Evolutionary conservation across 2,888 invertebrate genomes (phyloP).

Genomic region (Temnothorax rugatulus): DNA sequence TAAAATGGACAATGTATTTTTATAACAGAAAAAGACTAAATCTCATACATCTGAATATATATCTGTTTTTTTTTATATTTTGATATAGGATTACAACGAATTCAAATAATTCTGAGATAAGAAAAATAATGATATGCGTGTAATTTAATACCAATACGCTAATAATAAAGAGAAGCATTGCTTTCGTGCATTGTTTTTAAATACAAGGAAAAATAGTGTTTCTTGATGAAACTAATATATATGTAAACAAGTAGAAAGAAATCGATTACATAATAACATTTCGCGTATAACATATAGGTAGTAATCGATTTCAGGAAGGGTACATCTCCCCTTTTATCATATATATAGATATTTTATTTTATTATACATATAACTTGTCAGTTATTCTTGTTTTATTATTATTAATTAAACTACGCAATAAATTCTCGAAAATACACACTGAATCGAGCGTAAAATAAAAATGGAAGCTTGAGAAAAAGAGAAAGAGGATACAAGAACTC

Average conservation of each 20-base stretch:
- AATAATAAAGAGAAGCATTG: not conserved
- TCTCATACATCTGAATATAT: not conserved
- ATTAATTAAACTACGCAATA: slow-evolving; percentile 2
- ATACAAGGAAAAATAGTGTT: not conserved
- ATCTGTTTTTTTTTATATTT: not conserved
- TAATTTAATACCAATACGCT: not conserved
- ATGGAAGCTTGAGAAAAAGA: not conserved
- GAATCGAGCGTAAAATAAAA: not conserved
- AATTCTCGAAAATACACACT: not conserved
- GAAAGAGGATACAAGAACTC: not conserved
- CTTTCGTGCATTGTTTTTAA: not conserved
- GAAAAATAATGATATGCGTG: not conserved
- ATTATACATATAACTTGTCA: not conserved
- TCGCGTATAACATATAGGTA: not conserved
- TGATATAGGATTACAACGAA: not conserved
- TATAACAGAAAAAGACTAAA: not conserved
- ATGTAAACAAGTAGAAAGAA: not conserved
- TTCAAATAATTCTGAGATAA: not conserved
- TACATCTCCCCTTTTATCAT: not conserved
- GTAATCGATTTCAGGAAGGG: not conserved
- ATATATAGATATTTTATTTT: slow-evolving; percentile 8
- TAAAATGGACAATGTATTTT: not conserved
- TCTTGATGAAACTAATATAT: not conserved
- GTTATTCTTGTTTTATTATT: not conserved
- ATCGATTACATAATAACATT: not conserved